Evolutionary conservation across 2,113 vertebrate genomes (phyloP).

Genomic region (Paraplagusia blochii): DNA sequence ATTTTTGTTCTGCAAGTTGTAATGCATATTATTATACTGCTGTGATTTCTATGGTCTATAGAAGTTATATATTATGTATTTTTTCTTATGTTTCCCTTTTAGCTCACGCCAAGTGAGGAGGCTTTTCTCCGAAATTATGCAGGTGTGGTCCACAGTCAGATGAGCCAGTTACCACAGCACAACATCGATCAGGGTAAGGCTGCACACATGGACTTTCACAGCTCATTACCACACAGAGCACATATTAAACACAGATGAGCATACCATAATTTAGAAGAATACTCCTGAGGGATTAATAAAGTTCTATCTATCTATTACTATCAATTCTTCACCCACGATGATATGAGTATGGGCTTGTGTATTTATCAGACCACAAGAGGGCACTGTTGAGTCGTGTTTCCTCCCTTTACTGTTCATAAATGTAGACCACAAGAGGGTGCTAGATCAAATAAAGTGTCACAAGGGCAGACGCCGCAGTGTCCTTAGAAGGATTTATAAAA

Average conservation of each 20-base stretch:
- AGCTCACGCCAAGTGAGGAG: conserved; percentile 95
- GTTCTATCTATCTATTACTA: no score
- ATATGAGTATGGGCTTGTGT: no score
- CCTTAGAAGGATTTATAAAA: conserved; percentile 19
- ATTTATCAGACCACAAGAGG: conserved; percentile 29
- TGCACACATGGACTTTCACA: neutral
- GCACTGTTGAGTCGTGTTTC: conserved; percentile 29
- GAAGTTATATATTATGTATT: no score
- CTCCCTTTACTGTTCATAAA: neutral
- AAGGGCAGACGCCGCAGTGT: conserved; percentile 22
- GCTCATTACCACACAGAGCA: no score
- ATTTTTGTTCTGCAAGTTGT: no score
- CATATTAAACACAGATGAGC: no score
- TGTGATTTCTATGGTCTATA: no score
- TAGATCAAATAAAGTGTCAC: conserved; percentile 12
- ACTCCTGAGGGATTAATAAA: no score
- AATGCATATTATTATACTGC: no score
- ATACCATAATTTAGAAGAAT: no score
- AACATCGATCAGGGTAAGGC: conserved; percentile 94
- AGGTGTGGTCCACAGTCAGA: conserved; percentile 94
- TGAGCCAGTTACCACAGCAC: conserved; percentile 97
- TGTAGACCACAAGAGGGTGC: conserved; percentile 64
- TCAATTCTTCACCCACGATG: no score
- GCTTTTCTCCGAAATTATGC: conserved; percentile 94
- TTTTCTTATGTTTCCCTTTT: conserved; percentile 11